phyloP scores from a whole-genome alignment of 2,888 invertebrate genomes.

The Dioctria rufipes region DNA sequence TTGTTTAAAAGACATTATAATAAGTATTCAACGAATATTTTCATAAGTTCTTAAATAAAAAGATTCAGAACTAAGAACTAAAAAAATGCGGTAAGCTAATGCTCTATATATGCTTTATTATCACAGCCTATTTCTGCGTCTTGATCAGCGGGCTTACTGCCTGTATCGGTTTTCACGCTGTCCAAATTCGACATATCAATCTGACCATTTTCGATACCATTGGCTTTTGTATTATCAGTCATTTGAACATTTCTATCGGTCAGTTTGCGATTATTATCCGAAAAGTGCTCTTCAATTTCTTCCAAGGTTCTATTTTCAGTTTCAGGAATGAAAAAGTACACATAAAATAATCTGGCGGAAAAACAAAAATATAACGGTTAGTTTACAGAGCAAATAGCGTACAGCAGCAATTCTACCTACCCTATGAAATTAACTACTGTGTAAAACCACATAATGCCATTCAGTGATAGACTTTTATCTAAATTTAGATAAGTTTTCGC shows the following conservation, averaged over 20 bases:
- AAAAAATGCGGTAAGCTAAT: slow-evolving; percentile 21
- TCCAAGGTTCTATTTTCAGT: slow-evolving; percentile 71
- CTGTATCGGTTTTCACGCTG: slow-evolving; percentile 8
- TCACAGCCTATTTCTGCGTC: slow-evolving; percentile 58
- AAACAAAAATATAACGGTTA: slow-evolving; percentile 1
- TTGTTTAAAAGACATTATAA: no score
- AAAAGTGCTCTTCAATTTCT: slow-evolving; percentile 61
- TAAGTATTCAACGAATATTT: no score
- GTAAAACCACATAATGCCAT: slow-evolving; percentile 73
- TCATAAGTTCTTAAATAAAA: no score
- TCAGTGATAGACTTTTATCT: slow-evolving; percentile 70
- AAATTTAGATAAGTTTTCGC: slow-evolving; percentile 74
- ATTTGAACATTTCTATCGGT: slow-evolving; percentile 59
- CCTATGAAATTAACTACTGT: slow-evolving; percentile 72
- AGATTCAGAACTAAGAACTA: no score
- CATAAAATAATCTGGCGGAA: slow-evolving; percentile 67
- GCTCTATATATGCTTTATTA: slow-evolving; percentile 59
- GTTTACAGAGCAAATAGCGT: no score
- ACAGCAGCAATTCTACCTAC: slow-evolving; percentile 53
- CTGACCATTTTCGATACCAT: slow-evolving; percentile 36
- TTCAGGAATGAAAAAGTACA: slow-evolving; percentile 74
- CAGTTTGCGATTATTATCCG: slow-evolving; percentile 59
- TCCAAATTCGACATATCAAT: slow-evolving; percentile 14
- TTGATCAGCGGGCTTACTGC: background rate
- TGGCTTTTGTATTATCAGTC: background rate